Evolutionary conservation across 2,113 vertebrate genomes (phyloP).

Genomic region (Papio anubis): DNA sequence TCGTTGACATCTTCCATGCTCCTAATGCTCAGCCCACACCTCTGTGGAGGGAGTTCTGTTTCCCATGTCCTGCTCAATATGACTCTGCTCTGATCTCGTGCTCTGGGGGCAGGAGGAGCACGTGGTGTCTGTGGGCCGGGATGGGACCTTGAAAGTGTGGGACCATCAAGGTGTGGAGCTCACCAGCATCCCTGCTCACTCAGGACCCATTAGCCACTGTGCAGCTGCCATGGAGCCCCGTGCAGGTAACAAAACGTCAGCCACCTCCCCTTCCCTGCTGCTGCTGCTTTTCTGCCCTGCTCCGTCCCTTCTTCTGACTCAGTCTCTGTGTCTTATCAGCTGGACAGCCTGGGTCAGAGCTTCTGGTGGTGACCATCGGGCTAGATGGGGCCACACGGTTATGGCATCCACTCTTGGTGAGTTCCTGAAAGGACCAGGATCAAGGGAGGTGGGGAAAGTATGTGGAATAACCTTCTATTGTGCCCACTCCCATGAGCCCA

Average conservation of each 20-base stretch:
- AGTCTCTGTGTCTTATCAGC: constrained; percentile 21
- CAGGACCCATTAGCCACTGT: constrained; percentile 84
- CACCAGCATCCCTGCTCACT: constrained; percentile 88
- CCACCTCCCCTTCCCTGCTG: fast-evolving
- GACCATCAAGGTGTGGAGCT: constrained; percentile 85
- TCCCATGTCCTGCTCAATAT: not conserved
- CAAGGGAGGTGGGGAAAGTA: not conserved
- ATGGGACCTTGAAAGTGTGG: constrained; percentile 90
- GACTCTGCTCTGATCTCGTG: not conserved
- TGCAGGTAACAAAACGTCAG: constrained; percentile 21
- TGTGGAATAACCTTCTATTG: not conserved
- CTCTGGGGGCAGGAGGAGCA: constrained; percentile 82
- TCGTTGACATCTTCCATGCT: not conserved
- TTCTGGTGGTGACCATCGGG: constrained; percentile 77
- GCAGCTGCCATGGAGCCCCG: constrained; percentile 50
- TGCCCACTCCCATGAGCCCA: not conserved
- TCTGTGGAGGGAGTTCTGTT: not conserved
- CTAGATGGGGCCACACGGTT: constrained; percentile 74
- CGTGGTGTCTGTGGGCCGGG: constrained; percentile 84
- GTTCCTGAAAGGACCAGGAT: not conserved
- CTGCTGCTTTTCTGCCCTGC: not conserved
- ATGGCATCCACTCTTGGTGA: constrained; percentile 80
- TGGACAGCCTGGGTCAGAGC: constrained; percentile 69
- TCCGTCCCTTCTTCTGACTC: not conserved
- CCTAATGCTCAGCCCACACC: not conserved